These are phyloP conservation scores for Anthopleura xanthogrammica DNA, from an alignment of 92 coral and sea anemone genomes.

Conservation along the genomic window DNA sequence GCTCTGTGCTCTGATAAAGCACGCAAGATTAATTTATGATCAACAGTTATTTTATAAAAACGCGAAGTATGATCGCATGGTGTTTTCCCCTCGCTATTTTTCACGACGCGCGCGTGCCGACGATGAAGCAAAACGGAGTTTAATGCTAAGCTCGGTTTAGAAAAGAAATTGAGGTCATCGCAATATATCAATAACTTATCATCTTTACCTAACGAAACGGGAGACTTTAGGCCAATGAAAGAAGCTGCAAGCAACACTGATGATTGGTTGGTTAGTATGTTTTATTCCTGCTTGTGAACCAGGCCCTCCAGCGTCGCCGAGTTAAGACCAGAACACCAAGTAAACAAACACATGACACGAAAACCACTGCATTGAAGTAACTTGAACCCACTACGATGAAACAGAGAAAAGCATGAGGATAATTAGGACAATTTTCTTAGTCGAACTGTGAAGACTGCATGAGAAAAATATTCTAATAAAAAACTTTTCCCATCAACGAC, in stretches of 20 bases:
- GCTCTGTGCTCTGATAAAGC: too few relatives aligned
- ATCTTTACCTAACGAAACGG: background rate
- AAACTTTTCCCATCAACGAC: background rate
- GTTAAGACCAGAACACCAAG: conserved; percentile 7
- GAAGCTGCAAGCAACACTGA: background rate
- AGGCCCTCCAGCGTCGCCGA: background rate
- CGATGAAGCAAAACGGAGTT: background rate
- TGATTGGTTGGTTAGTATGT: background rate
- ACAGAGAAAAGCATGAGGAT: background rate
- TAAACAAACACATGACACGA: background rate
- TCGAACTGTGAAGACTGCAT: too few relatives aligned
- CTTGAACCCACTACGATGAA: background rate
- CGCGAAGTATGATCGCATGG: too few relatives aligned
- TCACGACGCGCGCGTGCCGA: background rate
- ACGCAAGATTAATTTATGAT: too few relatives aligned
- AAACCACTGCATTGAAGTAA: background rate
- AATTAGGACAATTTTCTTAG: background rate
- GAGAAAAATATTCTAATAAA: too few relatives aligned
- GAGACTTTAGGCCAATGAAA: background rate
- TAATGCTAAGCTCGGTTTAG: too few relatives aligned
- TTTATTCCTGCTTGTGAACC: background rate
- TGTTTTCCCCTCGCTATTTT: background rate
- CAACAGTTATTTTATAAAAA: too few relatives aligned
- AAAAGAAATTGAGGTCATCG: too few relatives aligned
- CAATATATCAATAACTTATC: background rate